Percentiles rank a stretch among this genome's conserved stretches.
These are phyloP conservation scores for Cotesia glomerata DNA, from an alignment of 1,140 invertebrate genomes.

Conservation along the genomic window DNA sequence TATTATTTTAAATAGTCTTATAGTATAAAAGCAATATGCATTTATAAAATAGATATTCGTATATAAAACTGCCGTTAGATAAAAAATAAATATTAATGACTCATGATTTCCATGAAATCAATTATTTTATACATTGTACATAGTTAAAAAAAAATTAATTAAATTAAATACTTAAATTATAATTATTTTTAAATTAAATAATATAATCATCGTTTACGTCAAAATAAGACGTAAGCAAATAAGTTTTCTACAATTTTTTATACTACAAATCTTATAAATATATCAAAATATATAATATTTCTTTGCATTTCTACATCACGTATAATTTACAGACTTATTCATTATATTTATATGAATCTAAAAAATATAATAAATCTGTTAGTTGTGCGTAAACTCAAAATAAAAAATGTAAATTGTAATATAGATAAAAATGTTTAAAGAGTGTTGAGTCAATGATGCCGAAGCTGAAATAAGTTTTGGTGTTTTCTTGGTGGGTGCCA, in stretches of 20 bases:
- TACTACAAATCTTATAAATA: background rate
- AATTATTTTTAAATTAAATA: background rate
- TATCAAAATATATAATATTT: conserved; percentile 24
- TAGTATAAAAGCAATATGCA: background rate
- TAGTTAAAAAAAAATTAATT: background rate
- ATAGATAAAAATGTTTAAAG: background rate
- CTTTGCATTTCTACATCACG: background rate
- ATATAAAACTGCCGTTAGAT: background rate
- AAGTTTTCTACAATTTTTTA: conserved; percentile 26
- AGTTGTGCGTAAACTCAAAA: background rate
- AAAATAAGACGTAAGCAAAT: background rate
- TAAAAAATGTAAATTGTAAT: conserved; percentile 16
- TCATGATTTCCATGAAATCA: conserved; percentile 18
- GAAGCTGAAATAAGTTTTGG: conserved; percentile 38
- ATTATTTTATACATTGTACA: background rate
- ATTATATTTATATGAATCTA: background rate
- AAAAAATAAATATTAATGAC: conserved; percentile 33
- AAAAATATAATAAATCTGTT: too few species aligned
- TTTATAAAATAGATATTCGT: background rate
- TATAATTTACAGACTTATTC: background rate
- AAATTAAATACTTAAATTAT: background rate
- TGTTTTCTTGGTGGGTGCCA: conserved; percentile 34
- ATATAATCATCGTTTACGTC: background rate
- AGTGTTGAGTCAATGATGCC: conserved; percentile 2
- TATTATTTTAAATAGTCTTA: background rate